Evolutionary conservation across 2,113 vertebrate species (phyloP), one percentile per base, ranked within the genome.

Genomic region (Serranochromis macrocephalus): DNA sequence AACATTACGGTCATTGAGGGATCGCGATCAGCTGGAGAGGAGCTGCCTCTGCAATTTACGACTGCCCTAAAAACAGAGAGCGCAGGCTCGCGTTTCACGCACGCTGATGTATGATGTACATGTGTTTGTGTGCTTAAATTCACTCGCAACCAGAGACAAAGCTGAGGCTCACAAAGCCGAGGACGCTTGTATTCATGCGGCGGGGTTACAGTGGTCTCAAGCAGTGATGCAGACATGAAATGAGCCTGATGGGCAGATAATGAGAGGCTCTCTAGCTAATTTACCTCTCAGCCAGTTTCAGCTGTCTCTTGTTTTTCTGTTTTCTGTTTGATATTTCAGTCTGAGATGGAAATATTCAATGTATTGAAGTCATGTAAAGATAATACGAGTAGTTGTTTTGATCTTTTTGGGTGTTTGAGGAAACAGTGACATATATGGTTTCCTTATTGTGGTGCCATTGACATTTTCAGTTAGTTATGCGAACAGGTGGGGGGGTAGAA

Each of bases 1-100:
- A 96, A 96, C 87, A 82, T 90, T 90, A 91, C 58, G 75, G 92
- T 93, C 93, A 94, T 90, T 78, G 29, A 84, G 94, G 93, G 92
- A 94, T 94, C 88, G 80, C 91, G 87, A 88, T 91, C 90, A 94
- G 92, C 87, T 81, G 38, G 68, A 82, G 87, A 89, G 85, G 86
- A 92, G 87, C 92, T 85, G 92, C 91, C 85, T 75, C 55, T 40
- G 83, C 85, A 82, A 96, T 95, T 95, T 94, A 96, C 87, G 87
- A 84, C 86, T 84, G 58, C 85, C 58, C 84, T 91, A 84, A 92
- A 93, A 89, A 88, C 91, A 87, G 38, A 91, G 88, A 71, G 55
- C 45, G 29, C 86, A 90, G 79, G 71, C 87, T 83, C 86, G 80
- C 85, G 49, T 87, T 86, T 83, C 66, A 84, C 83, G 85, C 82